Conservation (phyloP, 2,113 vertebrate genomes). For the Apodemus speciosus region DNA sequence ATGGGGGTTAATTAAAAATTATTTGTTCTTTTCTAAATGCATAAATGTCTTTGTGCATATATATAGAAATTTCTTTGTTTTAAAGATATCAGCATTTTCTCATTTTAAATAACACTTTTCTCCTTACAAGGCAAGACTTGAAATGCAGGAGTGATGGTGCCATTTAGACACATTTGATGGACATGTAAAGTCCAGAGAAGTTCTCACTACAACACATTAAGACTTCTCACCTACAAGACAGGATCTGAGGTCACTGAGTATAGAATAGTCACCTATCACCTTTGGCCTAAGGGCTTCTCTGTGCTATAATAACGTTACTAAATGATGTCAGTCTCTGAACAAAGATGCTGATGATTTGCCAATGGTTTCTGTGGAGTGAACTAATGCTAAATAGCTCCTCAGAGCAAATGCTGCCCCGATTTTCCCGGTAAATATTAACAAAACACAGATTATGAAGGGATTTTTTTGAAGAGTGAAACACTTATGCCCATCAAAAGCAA, state of each 20-base stretch:
- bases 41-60: not conserved
- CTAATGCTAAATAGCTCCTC: not conserved
- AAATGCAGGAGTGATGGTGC: not conserved
- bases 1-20: not conserved
- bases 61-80: not conserved
- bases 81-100: not conserved
- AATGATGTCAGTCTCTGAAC: slow-evolving; percentile 32
- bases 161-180: not conserved
- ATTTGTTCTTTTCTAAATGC: not conserved
- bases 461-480: slow-evolving; percentile 38
- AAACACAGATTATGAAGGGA: not conserved
- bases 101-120: not conserved
- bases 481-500: not conserved
- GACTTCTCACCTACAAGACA: not conserved
- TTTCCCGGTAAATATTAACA: not conserved
- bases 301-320: not conserved
- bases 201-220: slow-evolving; percentile 41
- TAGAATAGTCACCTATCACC: not conserved
- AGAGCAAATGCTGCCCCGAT: not conserved
- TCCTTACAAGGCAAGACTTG: not conserved
- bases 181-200: not conserved
- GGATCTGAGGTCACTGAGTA: slow-evolving; percentile 1
- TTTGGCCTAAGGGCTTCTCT: slow-evolving; percentile 43
- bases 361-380: not conserved
- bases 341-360: slow-evolving; percentile 8